Percentiles rank a stretch among this genome's conserved stretches.
Conservation (phyloP, 2,888 invertebrate species). For the Ephialtes manifestator region DNA sequence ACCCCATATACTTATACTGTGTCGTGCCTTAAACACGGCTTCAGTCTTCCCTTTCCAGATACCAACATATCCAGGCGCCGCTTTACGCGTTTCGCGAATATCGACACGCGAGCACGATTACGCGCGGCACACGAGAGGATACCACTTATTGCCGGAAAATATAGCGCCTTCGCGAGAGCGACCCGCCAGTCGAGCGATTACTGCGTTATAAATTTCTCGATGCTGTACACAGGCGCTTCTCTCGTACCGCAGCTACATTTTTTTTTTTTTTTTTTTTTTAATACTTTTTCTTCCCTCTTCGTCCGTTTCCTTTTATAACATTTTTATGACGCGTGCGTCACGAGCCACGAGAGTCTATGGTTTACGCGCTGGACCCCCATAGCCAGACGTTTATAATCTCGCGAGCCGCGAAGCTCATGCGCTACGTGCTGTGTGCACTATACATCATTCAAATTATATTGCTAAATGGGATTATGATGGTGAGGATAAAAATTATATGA, state of each 20-base stretch:
- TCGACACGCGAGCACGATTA: conserved; percentile 57
- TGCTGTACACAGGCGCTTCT: conserved; percentile 39
- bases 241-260: background rate
- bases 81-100: conserved; percentile 66
- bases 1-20: conserved; percentile 34
- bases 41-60: conserved; percentile 22
- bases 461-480: conserved; percentile 34
- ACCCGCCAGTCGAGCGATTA: conserved; percentile 55
- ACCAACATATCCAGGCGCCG: conserved; percentile 23
- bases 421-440: conserved; percentile 14
- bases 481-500: background rate
- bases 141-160: conserved; percentile 68
- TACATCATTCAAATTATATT: conserved; percentile 55
- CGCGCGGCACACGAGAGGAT: conserved; percentile 28
- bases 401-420: background rate
- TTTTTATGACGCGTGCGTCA: conserved; percentile 48
- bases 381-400: conserved; percentile 37
- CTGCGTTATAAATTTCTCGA: conserved; percentile 63
- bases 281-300: background rate
- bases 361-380: conserved; percentile 16
- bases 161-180: conserved; percentile 51
- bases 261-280: conserved; percentile 19
- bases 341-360: conserved; percentile 38
- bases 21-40: background rate
- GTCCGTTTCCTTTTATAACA: conserved; percentile 35